Percentiles rank a stretch among this genome's conserved stretches.
phyloP scores from a whole-genome alignment of 2,113 vertebrate species.

The Tricholaema leucomelas region DNA sequence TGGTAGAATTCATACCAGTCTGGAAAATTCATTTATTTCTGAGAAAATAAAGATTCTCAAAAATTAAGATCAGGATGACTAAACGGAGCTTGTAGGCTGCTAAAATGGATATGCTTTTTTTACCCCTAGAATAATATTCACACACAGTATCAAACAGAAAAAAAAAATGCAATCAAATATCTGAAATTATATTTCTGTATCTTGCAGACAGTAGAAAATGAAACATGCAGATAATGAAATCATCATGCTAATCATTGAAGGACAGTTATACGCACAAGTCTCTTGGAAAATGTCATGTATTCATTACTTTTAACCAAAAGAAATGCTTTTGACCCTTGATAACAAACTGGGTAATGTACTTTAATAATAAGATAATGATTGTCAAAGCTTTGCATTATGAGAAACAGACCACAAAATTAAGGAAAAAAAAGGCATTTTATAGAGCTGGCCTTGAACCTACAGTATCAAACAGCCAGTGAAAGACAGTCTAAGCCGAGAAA shows the following conservation, averaged over 20 bases:
- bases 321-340: not conserved
- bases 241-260: not conserved
- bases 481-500: not conserved
- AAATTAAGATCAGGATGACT: not conserved
- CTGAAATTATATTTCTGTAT: not conserved
- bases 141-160: not conserved
- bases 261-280: not conserved
- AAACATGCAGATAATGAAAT: not conserved
- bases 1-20: not conserved
- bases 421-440: not conserved
- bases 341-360: not conserved
- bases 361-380: not conserved
- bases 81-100: not conserved
- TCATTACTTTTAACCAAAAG: not conserved
- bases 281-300: not conserved
- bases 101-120: not conserved
- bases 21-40: not conserved
- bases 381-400: not conserved
- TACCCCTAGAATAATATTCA: not conserved
- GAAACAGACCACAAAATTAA: not conserved
- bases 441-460: not conserved
- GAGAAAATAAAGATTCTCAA: not conserved
- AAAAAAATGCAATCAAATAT: not conserved
- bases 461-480: not conserved
- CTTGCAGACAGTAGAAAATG: not conserved